These are phyloP conservation scores for Sebastes aleutianus DNA, from an alignment of 2,797 vertebrate species.

Conservation along the genomic window DNA sequence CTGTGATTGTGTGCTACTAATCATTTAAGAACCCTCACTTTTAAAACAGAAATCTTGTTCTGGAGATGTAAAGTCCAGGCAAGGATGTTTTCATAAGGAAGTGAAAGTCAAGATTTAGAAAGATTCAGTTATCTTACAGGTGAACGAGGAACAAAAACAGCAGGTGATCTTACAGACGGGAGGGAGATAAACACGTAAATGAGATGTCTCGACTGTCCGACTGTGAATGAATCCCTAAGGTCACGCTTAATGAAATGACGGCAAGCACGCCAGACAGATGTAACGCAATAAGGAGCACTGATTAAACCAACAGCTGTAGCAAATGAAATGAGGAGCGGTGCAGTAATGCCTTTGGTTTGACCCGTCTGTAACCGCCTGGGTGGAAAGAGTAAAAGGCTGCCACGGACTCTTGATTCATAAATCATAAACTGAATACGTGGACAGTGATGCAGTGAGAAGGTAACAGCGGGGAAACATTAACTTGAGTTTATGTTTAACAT, in stretches of 20 bases:
- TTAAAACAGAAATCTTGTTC: not conserved
- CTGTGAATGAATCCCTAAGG: not conserved
- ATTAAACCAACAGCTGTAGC: not conserved
- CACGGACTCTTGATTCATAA: not conserved
- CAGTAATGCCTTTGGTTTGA: constrained; percentile 5
- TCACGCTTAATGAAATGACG: not conserved
- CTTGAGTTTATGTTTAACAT: not conserved
- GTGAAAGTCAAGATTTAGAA: not conserved
- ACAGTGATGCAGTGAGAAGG: no score
- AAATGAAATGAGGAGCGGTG: constrained; percentile 22
- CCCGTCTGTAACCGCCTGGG: not conserved
- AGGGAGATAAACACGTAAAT: not conserved
- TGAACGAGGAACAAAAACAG: not conserved
- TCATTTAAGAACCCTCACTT: not conserved
- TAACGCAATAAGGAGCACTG: constrained; percentile 36
- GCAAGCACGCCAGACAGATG: not conserved
- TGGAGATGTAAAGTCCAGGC: not conserved
- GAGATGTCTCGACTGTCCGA: not conserved
- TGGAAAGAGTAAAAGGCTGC: not conserved
- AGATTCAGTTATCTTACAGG: not conserved
- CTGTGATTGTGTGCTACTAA: not conserved
- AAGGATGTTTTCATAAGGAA: not conserved
- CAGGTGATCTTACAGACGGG: not conserved
- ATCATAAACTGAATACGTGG: not conserved
- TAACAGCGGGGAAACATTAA: not conserved